Percentiles rank a stretch among this genome's conserved stretches.
Evolutionary conservation across 2,113 vertebrate genomes (phyloP).

Genomic region (Oenanthe oenanthe): DNA sequence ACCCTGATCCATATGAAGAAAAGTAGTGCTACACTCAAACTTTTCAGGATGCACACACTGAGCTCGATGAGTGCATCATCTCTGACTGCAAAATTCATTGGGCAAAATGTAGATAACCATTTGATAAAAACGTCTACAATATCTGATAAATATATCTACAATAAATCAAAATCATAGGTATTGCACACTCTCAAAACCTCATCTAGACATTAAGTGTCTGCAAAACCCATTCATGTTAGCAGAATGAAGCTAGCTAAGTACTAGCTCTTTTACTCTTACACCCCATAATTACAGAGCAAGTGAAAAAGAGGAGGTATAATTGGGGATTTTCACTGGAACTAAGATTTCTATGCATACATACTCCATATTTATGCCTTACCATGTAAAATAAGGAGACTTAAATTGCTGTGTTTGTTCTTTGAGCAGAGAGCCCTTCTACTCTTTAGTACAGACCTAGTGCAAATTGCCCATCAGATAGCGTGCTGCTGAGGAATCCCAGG

Average conservation of each 20-base stretch:
- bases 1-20: neutral
- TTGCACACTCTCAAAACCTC: neutral
- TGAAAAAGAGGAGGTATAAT: neutral
- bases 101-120: neutral
- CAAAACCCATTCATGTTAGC: neutral
- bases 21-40: neutral
- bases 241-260: neutral
- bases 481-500: neutral
- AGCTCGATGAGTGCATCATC: neutral
- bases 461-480: constrained; percentile 40
- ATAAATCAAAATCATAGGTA: neutral
- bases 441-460: neutral
- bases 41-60: neutral
- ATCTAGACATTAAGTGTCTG: neutral
- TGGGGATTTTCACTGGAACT: neutral
- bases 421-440: neutral
- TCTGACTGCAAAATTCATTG: neutral
- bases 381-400: constrained; percentile 23
- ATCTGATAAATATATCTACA: neutral
- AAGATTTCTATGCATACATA: neutral
- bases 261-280: neutral
- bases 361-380: neutral
- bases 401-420: constrained; percentile 19
- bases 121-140: neutral
- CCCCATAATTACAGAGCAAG: neutral